Evolutionary conservation across 2,113 vertebrate species (phyloP).

Genomic region (zebrafish (Danio rerio)): GRCz12tu NC_133194.1:11651001-11651500

Average conservation of each 20-base stretch:
- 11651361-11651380: conserved; percentile 26
- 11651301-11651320: conserved; percentile 74
- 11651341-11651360: not conserved
- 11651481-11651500: no score
- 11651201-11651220: conserved; percentile 42
- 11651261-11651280: conserved; percentile 75
- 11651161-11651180: conserved; percentile 47
- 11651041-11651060: conserved; percentile 56
- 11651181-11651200: conserved; percentile 43
- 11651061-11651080: conserved; percentile 61
- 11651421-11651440: no score
- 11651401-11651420: not conserved
- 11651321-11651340: conserved; percentile 64
- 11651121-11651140: conserved; percentile 49
- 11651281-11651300: conserved; percentile 71
- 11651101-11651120: conserved; percentile 74
- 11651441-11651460: no score
- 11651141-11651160: conserved; percentile 65
- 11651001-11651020: conserved; percentile 56
- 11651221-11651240: conserved; percentile 70
- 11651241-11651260: conserved; percentile 70
- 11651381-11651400: not conserved
- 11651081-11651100: conserved; percentile 70
- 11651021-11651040: conserved; percentile 60
- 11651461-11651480: no score